phyloP scores from a whole-genome alignment of 1,140 invertebrate genomes.

The Pachyrhynchus sulphureomaculatus region DNA sequence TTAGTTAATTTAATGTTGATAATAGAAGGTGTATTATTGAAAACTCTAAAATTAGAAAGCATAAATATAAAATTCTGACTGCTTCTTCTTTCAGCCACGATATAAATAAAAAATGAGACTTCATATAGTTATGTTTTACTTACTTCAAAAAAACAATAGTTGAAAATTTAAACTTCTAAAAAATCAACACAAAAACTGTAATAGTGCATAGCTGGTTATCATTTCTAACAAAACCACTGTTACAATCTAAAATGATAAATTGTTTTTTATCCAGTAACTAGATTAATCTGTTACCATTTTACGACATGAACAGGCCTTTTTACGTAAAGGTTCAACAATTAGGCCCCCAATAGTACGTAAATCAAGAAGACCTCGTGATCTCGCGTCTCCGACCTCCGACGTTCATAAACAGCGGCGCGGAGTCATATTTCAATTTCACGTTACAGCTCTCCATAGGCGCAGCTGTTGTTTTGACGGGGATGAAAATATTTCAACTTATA shows the following conservation, averaged over 20 bases:
- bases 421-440: conserved; percentile 19
- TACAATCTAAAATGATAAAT: conserved; percentile 13
- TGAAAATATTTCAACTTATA: conserved; percentile 4
- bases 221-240: too few relatives aligned
- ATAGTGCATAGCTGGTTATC: too few relatives aligned
- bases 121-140: too few relatives aligned
- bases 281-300: neutral
- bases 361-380: conserved; percentile 11
- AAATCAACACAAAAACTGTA: too few relatives aligned
- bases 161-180: too few relatives aligned
- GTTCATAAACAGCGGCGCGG: neutral
- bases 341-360: conserved; percentile 11
- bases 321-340: conserved; percentile 9
- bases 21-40: too few relatives aligned
- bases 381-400: conserved; percentile 12
- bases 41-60: too few relatives aligned
- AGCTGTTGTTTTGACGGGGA: conserved; percentile 13
- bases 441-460: conserved; percentile 1
- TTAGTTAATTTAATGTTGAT: too few relatives aligned
- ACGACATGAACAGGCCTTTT: conserved; percentile 11
- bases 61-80: too few relatives aligned
- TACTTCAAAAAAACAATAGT: too few relatives aligned
- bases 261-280: neutral
- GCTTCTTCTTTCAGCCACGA: too few relatives aligned
- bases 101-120: too few relatives aligned